These are phyloP conservation scores for Antechinus flavipes DNA, from an alignment of 2,113 vertebrate species.

Conservation along the genomic window DNA sequence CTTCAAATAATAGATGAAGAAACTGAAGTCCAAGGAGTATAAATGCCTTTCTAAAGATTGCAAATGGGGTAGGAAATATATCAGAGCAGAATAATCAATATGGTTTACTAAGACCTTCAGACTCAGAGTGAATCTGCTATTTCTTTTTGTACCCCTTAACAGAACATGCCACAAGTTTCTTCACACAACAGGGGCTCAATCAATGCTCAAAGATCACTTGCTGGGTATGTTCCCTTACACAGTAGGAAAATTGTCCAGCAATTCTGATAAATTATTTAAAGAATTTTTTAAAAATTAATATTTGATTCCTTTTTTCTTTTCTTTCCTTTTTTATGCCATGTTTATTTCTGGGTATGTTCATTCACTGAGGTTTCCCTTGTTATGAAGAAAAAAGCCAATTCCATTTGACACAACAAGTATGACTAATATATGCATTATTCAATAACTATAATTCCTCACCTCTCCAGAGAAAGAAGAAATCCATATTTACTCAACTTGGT, in stretches of 20 bases:
- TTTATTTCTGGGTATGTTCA: background rate
- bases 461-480: background rate
- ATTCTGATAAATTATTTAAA: background rate
- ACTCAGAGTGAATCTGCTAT: background rate
- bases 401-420: background rate
- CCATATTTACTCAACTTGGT: background rate
- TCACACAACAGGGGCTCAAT: background rate
- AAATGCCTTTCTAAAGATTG: background rate
- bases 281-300: background rate
- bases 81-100: background rate
- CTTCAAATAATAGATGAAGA: background rate
- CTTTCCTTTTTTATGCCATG: background rate
- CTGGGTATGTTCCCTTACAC: background rate
- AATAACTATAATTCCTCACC: background rate
- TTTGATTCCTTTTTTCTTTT: background rate
- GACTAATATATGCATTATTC: background rate
- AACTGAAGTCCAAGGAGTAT: background rate
- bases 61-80: background rate
- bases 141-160: background rate
- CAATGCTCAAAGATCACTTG: background rate
- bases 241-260: background rate
- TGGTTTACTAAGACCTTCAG: background rate
- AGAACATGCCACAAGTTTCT: background rate
- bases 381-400: background rate
- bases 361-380: background rate